Conservation (phyloP, 2,888 invertebrate genomes). For the Quadroppia sp. region DNA sequence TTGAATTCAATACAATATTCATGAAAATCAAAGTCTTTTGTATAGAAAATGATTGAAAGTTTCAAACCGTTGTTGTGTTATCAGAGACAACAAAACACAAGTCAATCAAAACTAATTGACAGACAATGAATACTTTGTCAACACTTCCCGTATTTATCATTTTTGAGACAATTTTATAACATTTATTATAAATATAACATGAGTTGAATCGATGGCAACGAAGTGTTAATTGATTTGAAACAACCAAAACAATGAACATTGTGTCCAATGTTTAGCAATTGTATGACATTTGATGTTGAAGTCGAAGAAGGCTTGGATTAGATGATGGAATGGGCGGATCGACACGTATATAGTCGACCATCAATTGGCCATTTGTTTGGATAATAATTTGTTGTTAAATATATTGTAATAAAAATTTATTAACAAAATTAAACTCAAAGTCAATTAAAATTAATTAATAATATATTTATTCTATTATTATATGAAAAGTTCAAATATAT, state of each 20-base stretch:
- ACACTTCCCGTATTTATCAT: neutral
- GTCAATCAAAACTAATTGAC: neutral
- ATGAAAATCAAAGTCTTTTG: no score
- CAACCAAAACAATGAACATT: neutral
- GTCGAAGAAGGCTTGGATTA: conserved; percentile 11
- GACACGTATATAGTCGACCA: conserved; percentile 1
- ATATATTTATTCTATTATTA: no score
- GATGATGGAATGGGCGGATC: conserved; percentile 8
- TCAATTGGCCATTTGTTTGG: conserved; percentile 20
- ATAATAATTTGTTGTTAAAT: neutral
- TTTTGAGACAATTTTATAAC: neutral
- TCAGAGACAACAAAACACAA: neutral
- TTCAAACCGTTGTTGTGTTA: neutral
- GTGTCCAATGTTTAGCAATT: conserved; percentile 2
- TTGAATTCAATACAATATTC: no score
- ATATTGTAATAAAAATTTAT: neutral
- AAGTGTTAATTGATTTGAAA: neutral
- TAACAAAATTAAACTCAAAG: neutral
- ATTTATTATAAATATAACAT: conserved; percentile 5
- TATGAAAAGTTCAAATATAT: no score
- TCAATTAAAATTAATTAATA: neutral
- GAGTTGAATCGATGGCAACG: neutral
- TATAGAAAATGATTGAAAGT: neutral
- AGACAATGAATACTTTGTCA: neutral
- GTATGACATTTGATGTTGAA: conserved; percentile 14